These are phyloP conservation scores for Anser cygnoides DNA, from an alignment of 2,113 vertebrate genomes.

Conservation along the genomic window DNA sequence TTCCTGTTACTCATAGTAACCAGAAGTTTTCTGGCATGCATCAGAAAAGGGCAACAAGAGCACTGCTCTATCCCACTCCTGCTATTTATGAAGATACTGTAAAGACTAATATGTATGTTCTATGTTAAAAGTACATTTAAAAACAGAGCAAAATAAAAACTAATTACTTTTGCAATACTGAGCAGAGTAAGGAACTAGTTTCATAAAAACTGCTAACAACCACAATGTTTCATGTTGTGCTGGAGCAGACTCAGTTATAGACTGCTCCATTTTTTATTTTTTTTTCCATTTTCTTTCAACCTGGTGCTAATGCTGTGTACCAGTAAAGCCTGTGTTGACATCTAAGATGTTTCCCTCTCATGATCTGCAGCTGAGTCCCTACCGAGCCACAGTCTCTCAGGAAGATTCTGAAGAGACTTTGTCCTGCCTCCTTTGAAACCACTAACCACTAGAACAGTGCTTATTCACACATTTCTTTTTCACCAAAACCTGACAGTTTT, in stretches of 20 bases:
- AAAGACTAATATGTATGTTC: not conserved
- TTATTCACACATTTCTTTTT: not conserved
- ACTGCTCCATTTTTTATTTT: not conserved
- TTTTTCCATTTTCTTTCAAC: not conserved
- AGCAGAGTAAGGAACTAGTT: not conserved
- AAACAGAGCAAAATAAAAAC: not conserved
- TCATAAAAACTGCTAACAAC: not conserved
- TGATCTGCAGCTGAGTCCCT: not conserved
- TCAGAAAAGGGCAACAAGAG: not conserved
- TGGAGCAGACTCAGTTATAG: not conserved
- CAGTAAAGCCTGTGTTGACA: not conserved
- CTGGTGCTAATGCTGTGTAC: not conserved
- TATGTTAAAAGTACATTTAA: not conserved
- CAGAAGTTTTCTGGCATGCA: not conserved
- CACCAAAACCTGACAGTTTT: not conserved
- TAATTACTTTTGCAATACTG: not conserved
- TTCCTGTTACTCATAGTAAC: not conserved
- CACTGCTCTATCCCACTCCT: not conserved
- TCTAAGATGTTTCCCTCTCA: not conserved
- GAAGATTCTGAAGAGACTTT: not conserved
- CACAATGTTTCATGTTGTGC: not conserved
- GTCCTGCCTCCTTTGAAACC: not conserved
- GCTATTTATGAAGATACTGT: not conserved
- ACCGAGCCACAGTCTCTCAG: not conserved
- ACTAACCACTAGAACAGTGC: not conserved